These are phyloP conservation scores for Sinhomidia bicolor DNA, from an alignment of 2,888 invertebrate genomes.

Conservation along the genomic window DNA sequence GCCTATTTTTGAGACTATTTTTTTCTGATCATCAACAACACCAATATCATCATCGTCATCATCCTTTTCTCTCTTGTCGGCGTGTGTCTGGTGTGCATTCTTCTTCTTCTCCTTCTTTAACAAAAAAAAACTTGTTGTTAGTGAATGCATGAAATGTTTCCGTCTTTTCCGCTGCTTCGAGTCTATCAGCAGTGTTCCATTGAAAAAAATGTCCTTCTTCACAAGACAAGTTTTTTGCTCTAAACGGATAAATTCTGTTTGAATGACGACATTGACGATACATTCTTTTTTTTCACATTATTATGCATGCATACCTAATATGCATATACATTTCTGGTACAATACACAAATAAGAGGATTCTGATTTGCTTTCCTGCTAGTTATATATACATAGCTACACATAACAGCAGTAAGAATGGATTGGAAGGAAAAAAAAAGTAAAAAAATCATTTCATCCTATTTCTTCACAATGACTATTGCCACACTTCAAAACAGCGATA, in stretches of 20 bases:
- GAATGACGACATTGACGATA: constrained; percentile 48
- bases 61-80: not conserved
- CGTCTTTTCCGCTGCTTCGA: constrained; percentile 27
- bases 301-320: not conserved
- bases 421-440: constrained; percentile 53
- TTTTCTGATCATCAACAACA: constrained; percentile 36
- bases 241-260: constrained; percentile 57
- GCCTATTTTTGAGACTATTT: constrained; percentile 48
- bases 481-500: constrained; percentile 46
- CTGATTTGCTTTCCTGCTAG: no score
- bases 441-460: constrained; percentile 35
- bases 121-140: not conserved
- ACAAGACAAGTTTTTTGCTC: constrained; percentile 33
- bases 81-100: constrained; percentile 13
- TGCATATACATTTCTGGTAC: constrained; percentile 19
- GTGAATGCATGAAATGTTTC: constrained; percentile 16
- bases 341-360: no score
- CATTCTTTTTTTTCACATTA: not conserved
- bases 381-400: no score
- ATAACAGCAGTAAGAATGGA: constrained; percentile 31
- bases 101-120: not conserved
- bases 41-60: not conserved
- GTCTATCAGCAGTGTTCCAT: constrained; percentile 33
- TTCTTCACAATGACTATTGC: constrained; percentile 53
- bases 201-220: constrained; percentile 42